phyloP scores from a whole-genome alignment of 2,888 invertebrate genomes.

The Saturnia pavonia region DNA sequence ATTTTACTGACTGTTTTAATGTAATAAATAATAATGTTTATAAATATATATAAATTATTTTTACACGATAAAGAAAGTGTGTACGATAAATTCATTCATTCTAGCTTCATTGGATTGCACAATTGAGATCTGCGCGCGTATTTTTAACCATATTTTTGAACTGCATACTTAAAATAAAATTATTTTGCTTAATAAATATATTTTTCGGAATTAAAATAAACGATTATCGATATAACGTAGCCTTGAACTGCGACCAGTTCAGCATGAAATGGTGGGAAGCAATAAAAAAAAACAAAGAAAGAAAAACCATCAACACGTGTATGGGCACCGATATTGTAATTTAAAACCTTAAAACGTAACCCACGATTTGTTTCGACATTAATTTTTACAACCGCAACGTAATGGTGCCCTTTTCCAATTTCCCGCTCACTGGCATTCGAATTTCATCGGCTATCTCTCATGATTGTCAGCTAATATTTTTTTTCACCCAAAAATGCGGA shows the following conservation, averaged over 20 bases:
- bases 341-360: constrained; percentile 32
- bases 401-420: constrained; percentile 37
- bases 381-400: constrained; percentile 40
- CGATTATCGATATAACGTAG: constrained; percentile 14
- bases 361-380: constrained; percentile 42
- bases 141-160: not conserved
- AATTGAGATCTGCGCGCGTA: too few relatives aligned
- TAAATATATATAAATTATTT: too few relatives aligned
- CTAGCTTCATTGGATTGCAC: too few relatives aligned
- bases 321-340: constrained; percentile 31
- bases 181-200: not conserved
- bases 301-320: constrained; percentile 20
- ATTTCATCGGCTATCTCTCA: constrained; percentile 24
- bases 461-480: constrained; percentile 22
- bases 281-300: constrained; percentile 29
- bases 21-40: too few relatives aligned
- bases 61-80: too few relatives aligned
- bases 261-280: constrained; percentile 25
- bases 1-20: too few relatives aligned
- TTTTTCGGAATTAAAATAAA: not conserved
- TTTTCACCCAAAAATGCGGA: constrained; percentile 1
- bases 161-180: not conserved
- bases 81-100: too few relatives aligned
- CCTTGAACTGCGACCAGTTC: constrained; percentile 21
- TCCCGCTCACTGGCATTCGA: constrained; percentile 23